These are phyloP conservation scores for Ellobium chinense DNA, from an alignment of 2,888 invertebrate species.

Conservation along the genomic window DNA sequence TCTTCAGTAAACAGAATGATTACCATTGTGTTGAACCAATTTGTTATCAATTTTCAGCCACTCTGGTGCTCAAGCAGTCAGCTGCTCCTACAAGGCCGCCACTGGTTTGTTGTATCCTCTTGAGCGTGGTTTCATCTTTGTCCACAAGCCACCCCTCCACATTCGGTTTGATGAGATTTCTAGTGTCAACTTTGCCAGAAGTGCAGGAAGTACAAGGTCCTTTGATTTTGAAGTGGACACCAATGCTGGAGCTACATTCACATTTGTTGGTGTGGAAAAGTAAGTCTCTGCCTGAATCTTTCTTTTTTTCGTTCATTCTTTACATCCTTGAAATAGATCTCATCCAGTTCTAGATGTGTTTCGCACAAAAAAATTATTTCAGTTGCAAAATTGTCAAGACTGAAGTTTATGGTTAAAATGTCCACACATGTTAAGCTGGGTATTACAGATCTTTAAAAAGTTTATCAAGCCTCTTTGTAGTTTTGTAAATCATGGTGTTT, in stretches of 20 bases:
- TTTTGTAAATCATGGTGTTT: too few species aligned
- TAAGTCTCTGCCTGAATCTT: constrained; percentile 71
- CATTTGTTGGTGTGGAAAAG: constrained; percentile 98
- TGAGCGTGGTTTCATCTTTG: constrained; percentile 98
- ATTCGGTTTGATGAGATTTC: constrained; percentile 98
- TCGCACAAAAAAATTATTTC: too few species aligned
- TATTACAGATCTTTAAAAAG: too few species aligned
- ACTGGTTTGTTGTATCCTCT: constrained; percentile 98
- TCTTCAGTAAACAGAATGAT: too few species aligned
- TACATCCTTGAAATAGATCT: neutral
- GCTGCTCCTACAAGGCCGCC: constrained; percentile 98
- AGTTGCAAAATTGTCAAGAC: too few species aligned
- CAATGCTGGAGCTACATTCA: constrained; percentile 91
- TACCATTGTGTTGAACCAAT: too few species aligned
- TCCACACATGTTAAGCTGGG: too few species aligned
- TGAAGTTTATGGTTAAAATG: too few species aligned
- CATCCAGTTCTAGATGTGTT: too few species aligned
- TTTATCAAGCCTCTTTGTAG: too few species aligned
- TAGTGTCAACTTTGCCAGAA: constrained; percentile 96
- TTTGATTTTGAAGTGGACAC: constrained; percentile 85
- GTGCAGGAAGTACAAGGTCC: constrained; percentile 86
- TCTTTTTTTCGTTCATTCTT: neutral
- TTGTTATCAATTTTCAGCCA: constrained; percentile 81
- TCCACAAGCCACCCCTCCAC: constrained; percentile 98
- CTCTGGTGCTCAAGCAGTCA: constrained; percentile 92